Evolutionary conservation across 2,797 vertebrate species (phyloP).

Genomic region (Sandelia bainsii): DNA sequence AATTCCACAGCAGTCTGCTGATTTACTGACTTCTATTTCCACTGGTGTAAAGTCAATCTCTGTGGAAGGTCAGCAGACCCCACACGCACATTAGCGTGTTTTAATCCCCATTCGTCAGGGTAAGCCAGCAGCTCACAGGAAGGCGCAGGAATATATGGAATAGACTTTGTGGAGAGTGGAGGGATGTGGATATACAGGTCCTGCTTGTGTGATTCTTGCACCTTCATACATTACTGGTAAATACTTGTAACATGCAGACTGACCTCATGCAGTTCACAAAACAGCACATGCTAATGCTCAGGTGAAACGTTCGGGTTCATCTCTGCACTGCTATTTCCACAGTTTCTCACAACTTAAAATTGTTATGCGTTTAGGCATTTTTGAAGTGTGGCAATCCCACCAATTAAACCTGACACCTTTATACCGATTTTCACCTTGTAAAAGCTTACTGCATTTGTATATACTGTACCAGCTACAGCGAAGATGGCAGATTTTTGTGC

Average conservation of each 20-base stretch:
- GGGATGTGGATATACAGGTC: slow-evolving; percentile 18
- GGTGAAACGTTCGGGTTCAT: too few relatives aligned
- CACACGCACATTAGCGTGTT: slow-evolving; percentile 84
- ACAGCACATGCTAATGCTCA: background rate
- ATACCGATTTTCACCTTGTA: background rate
- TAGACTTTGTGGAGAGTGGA: slow-evolving; percentile 5
- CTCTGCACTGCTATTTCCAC: slow-evolving; percentile 4
- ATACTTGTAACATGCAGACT: background rate
- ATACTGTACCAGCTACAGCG: background rate
- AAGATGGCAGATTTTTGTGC: background rate
- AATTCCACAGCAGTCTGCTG: slow-evolving; percentile 75
- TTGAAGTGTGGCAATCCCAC: too few relatives aligned
- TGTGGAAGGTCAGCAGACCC: slow-evolving; percentile 90
- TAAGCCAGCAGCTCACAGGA: slow-evolving; percentile 53
- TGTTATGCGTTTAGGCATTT: too few relatives aligned
- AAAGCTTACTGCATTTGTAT: background rate
- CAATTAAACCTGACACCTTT: background rate
- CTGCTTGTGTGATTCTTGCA: slow-evolving; percentile 5
- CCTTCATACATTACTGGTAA: slow-evolving; percentile 1
- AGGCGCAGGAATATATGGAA: slow-evolving; percentile 57
- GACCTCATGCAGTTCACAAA: slow-evolving; percentile 3
- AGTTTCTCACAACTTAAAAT: background rate
- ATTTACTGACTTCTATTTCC: slow-evolving; percentile 92
- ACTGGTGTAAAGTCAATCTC: slow-evolving; percentile 90
- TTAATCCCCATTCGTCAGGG: slow-evolving; percentile 84